A percentile compares a stretch with the other conserved stretches of the same genome.
phyloP scores from a whole-genome alignment of 2,888 invertebrate species.

The Drosophila cognata region DNA sequence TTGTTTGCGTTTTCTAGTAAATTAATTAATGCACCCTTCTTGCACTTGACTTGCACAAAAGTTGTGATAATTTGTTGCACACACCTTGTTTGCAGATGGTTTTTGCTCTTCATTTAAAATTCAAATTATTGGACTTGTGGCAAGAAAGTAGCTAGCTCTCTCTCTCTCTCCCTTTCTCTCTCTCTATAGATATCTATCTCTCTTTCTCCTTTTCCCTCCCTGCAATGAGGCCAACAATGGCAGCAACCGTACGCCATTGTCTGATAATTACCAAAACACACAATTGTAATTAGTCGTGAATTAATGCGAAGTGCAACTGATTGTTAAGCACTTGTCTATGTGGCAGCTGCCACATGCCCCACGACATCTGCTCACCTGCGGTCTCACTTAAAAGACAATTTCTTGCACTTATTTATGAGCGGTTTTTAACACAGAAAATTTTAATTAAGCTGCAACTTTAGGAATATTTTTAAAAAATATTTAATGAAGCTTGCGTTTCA shows the following conservation, averaged over 20 bases:
- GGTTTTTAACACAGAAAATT: neutral
- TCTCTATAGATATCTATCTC: neutral
- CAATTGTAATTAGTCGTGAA: slow-evolving; percentile 62
- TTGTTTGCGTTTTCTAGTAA: slow-evolving; percentile 18
- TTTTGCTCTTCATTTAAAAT: slow-evolving; percentile 63
- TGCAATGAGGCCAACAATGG: slow-evolving; percentile 4
- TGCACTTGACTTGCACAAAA: neutral
- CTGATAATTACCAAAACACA: slow-evolving; percentile 60
- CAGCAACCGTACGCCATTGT: slow-evolving; percentile 19
- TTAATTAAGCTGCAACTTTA: neutral
- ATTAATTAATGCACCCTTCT: slow-evolving; percentile 47
- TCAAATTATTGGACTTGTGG: slow-evolving; percentile 45
- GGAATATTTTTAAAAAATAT: neutral
- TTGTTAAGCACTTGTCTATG: slow-evolving; percentile 24
- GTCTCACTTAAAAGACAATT: neutral
- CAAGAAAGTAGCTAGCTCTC: slow-evolving; percentile 9
- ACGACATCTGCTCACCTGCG: slow-evolving; percentile 1
- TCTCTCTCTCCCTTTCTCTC: neutral
- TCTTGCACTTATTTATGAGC: neutral
- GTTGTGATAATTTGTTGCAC: slow-evolving; percentile 12
- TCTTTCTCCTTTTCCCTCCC: neutral
- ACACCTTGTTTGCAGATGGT: slow-evolving; percentile 3
- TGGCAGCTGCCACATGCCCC: neutral
- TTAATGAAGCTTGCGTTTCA: neutral
- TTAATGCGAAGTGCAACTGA: slow-evolving; percentile 52